Conservation (phyloP, 2,113 vertebrate genomes). For the Cololabis saira region DNA sequence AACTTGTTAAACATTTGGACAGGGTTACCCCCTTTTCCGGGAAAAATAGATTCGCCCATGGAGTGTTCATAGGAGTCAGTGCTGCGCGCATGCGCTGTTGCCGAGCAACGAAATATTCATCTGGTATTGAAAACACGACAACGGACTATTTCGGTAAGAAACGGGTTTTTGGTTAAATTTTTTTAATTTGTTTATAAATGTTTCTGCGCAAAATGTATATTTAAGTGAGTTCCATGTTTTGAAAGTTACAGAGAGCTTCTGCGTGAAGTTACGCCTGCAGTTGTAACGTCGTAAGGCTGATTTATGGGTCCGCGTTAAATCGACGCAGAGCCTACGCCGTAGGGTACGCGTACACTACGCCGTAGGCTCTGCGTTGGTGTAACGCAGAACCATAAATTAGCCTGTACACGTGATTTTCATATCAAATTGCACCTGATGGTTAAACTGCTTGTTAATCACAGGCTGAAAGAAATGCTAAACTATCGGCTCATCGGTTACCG, state of each 20-base stretch:
- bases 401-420: slow-evolving; percentile 15
- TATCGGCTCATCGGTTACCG: background rate
- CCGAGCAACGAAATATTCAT: slow-evolving; percentile 58
- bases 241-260: background rate
- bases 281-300: background rate
- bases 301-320: too few species aligned
- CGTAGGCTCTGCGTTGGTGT: too few species aligned
- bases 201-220: background rate
- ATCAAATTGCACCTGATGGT: slow-evolving; percentile 25
- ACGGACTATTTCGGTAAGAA: slow-evolving; percentile 15
- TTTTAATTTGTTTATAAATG: background rate
- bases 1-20: background rate
- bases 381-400: too few species aligned
- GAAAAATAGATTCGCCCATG: slow-evolving; percentile 43
- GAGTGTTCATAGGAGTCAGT: slow-evolving; percentile 21
- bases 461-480: background rate
- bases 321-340: too few species aligned
- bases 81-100: slow-evolving; percentile 62
- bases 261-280: background rate
- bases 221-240: background rate
- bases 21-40: background rate
- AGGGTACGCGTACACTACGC: too few species aligned
- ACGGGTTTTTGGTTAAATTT: background rate
- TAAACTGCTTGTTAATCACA: background rate
- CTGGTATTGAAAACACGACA: background rate